Evolutionary conservation across 2,888 invertebrate genomes (phyloP).

Genomic region (Noctua fimbriata): DNA sequence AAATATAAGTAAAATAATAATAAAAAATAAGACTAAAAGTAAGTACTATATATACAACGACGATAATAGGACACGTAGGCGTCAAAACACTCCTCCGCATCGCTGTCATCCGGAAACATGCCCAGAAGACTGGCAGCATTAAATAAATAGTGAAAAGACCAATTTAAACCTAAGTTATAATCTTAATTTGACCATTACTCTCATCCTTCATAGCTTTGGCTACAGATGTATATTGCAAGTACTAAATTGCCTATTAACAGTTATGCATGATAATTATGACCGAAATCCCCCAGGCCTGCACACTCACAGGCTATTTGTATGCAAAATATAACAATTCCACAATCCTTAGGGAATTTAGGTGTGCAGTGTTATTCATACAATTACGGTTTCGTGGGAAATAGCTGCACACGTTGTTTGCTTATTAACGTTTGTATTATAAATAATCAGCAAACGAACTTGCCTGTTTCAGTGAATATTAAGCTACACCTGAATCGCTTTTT

Average conservation of each 20-base stretch:
- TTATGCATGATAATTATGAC: conserved; percentile 8
- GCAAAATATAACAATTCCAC: conserved; percentile 12
- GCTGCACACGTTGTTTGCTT: neutral
- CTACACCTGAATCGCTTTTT: too few relatives aligned
- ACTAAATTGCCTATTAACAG: conserved; percentile 1
- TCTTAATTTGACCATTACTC: neutral
- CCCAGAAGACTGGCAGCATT: too few relatives aligned
- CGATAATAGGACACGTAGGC: too few relatives aligned
- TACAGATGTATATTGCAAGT: neutral
- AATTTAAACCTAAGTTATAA: neutral
- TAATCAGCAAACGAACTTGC: neutral
- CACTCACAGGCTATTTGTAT: conserved; percentile 21
- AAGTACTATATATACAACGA: too few relatives aligned
- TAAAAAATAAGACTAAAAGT: too few relatives aligned
- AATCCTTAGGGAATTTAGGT: neutral
- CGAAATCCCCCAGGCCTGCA: neutral
- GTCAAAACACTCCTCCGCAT: too few relatives aligned
- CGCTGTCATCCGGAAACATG: too few relatives aligned
- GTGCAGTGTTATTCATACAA: neutral
- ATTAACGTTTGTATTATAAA: neutral
- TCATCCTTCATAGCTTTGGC: neutral
- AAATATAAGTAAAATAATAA: too few relatives aligned
- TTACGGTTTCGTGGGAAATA: neutral
- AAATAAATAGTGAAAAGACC: neutral
- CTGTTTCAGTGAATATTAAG: neutral